Conservation (phyloP, 2,113 vertebrate species). For the Danionella cerebrum region DNA sequence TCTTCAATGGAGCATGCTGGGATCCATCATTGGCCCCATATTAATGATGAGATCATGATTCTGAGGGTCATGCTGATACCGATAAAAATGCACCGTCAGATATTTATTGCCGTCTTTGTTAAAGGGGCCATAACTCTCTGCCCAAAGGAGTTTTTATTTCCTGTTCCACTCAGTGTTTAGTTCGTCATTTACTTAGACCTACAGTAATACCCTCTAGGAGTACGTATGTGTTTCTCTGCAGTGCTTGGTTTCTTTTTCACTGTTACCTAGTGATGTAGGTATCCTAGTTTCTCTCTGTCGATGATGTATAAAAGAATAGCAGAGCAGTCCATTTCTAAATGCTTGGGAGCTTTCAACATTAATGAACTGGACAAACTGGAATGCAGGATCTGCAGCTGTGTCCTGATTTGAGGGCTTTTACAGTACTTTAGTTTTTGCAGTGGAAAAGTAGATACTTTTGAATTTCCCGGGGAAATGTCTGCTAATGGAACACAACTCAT, state of each 20-base stretch:
- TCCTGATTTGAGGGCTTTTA: no score
- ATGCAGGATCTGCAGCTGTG: neutral
- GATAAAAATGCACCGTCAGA: slow-evolving; percentile 62
- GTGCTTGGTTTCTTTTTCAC: neutral
- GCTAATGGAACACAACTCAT: no score
- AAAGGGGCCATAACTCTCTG: slow-evolving; percentile 63
- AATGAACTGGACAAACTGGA: slow-evolving; percentile 18
- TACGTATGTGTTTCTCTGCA: neutral
- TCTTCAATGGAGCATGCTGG: slow-evolving; percentile 62
- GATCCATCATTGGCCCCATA: slow-evolving; percentile 66
- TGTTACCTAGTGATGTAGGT: neutral
- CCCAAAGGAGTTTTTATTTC: slow-evolving; percentile 58
- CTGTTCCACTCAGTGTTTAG: slow-evolving; percentile 45
- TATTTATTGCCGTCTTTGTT: slow-evolving; percentile 64
- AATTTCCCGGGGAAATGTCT: no score
- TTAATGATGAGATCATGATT: slow-evolving; percentile 70
- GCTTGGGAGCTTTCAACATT: slow-evolving; percentile 31
- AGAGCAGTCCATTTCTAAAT: slow-evolving; percentile 37
- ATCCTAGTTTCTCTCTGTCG: neutral
- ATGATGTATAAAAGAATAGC: slow-evolving; percentile 32
- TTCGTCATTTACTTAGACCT: neutral
- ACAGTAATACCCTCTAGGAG: no score
- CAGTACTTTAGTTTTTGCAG: no score
- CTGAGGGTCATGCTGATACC: slow-evolving; percentile 63
- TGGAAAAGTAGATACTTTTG: no score